Evolutionary conservation across 2,888 invertebrate species (phyloP).

Genomic region (Parthenolecanium corni): DNA sequence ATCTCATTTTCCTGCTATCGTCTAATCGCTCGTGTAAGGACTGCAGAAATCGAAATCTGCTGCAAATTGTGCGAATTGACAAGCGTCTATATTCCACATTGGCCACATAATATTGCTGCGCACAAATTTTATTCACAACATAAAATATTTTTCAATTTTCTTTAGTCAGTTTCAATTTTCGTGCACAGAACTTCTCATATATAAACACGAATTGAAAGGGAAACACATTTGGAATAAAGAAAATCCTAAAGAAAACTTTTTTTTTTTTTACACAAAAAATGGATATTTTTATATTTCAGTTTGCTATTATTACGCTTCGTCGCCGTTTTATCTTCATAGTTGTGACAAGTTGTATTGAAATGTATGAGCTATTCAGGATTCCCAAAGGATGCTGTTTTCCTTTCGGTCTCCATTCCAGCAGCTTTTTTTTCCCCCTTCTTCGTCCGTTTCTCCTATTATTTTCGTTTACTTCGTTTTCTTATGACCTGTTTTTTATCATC

Average conservation of each 20-base stretch:
- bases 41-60: no score
- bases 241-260: no score
- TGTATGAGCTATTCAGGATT: slow-evolving; percentile 24
- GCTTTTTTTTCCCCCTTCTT: slow-evolving; percentile 2
- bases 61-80: no score
- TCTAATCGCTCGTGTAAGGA: background rate
- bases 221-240: no score
- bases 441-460: slow-evolving; percentile 5
- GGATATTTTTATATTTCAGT: slow-evolving; percentile 20
- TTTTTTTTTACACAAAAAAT: background rate
- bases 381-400: slow-evolving; percentile 12
- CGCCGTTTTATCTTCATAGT: slow-evolving; percentile 26
- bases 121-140: no score
- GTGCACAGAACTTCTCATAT: no score
- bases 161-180: no score
- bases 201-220: no score
- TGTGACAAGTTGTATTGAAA: slow-evolving; percentile 28
- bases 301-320: slow-evolving; percentile 13
- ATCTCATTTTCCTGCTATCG: background rate
- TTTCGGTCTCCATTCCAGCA: background rate
- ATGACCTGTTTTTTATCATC: background rate
- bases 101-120: no score
- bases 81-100: no score
- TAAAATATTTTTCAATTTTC: no score
- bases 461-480: background rate